Base-by-base conservation (phyloP, 2,113 vertebrate species). In the Toxotes jaculatrix region DNA sequence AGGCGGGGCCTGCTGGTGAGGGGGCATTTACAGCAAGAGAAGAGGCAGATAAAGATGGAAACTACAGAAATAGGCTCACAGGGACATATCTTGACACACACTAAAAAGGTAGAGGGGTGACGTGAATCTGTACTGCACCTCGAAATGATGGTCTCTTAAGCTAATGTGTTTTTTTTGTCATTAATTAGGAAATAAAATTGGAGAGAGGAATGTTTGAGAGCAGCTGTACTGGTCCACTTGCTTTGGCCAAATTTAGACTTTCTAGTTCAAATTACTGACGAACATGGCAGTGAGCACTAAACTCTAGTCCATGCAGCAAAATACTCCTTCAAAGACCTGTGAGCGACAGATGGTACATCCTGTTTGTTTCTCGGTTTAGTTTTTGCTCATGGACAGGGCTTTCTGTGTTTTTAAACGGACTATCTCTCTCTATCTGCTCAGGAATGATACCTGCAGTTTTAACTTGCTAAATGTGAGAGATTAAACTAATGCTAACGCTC, bases 401-500 rank as follows among this genome's bases (percentile, higher is more conserved):
- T 63, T 31, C 16, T 73, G 51, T 47, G 40, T 60, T 81, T 82
- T 64, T 36, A 14, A 36, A 19, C 53, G 69, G 69, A 56, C 73
- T 57, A 86, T 87, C 79, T 63, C 13, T 74, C 64, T 10, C 69
- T 47, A 77, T 79, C 62, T 59, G 64, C 66, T 45, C 14, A 42
- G 71, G 47, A 74, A 56, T n/a, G 66, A 82, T 38, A 67, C 62
- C 80, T 47, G 75, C 49, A 64, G 23, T 71, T 82, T 83, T 36
- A 82, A 80, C 76, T 61, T 27, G 27, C 53, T 83, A 59, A 86
- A 83, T 45, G 55, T 74, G 83, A 73, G 70, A 75, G 74, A 86
- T 85, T 84, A 72, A 88, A 82, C 76, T 74, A 66, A 64, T 65
- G 61, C 57, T 78, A 79, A 89, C 61, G 62, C 77, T 88, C 4